Percentiles rank a stretch among this genome's conserved stretches.
Conservation (phyloP, 2,797 vertebrate genomes). For the Emydoidea blandingii region DNA sequence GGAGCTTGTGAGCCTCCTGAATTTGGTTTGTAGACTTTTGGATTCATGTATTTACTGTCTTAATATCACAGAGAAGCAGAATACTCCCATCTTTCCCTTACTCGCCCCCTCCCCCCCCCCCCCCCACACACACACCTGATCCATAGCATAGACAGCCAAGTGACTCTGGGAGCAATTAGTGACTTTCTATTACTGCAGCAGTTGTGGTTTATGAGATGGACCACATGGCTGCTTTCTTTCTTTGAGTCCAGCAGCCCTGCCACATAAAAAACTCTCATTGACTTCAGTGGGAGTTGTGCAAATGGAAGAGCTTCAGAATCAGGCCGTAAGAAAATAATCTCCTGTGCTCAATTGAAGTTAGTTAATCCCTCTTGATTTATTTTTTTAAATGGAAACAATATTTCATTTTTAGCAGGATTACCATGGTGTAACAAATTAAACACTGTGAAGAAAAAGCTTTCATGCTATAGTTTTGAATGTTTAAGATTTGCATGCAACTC, state of each 20-base stretch:
- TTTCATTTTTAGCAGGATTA: neutral
- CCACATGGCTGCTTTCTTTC: conserved; percentile 11
- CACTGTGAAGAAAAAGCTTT: neutral
- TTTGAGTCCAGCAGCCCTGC: neutral
- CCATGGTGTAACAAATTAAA: neutral
- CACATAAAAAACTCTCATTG: neutral
- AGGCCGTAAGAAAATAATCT: neutral
- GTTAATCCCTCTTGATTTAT: neutral
- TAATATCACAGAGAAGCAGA: neutral
- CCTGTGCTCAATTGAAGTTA: neutral
- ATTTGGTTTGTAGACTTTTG: neutral
- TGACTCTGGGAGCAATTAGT: neutral
- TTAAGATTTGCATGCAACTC: conserved; percentile 9
- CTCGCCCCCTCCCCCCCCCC: neutral
- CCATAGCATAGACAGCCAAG: neutral
- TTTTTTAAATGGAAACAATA: conserved; percentile 8
- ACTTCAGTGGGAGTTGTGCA: neutral
- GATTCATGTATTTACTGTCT: neutral
- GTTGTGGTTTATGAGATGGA: neutral
- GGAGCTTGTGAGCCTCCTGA: neutral
- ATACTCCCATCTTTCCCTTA: neutral
- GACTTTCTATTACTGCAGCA: neutral
- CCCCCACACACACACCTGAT: neutral
- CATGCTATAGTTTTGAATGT: conserved; percentile 5
- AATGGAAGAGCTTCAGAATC: neutral